Evolutionary conservation across 2,888 invertebrate genomes (phyloP), one percentile per base, ranked within the genome.

Genomic region (Sinelater perroti): DNA sequence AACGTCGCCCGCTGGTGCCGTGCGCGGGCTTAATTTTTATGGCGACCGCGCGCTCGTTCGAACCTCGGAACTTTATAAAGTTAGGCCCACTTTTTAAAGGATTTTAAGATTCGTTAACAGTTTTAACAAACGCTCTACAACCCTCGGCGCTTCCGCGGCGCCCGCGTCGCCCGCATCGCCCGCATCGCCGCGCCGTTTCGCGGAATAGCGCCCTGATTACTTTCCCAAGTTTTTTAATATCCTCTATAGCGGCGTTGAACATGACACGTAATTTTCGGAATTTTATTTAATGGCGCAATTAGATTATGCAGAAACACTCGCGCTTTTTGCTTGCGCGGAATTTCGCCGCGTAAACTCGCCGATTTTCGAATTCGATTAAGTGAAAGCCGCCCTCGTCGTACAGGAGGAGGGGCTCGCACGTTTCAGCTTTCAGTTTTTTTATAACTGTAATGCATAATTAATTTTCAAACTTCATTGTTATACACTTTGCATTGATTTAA

Each of bases 101-200:
- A 77, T 76, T 76, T 76, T 73, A 72, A 72, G 75, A 77, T 76
- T 76, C 76, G 77, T 76, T 77, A 76, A 77, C 77, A 75, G 75
- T 76, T 75, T 76, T 75, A 76, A 76, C 76, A 77, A 76, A 76
- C 74, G 75, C 73, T 72, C 51, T 58, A 47, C 60, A 60, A 56
- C 69, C 70, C 71, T 68, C 71, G 68, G 53, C 55, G 51, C 44
- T 67, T 63, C 67, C 62, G 50, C 60, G 50, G 16, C 45, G 44
- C 40, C 53, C 62, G 57, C 58, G 47, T n/a, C n/a, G n/a, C 68
- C 61, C 54, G 60, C 49, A 11, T 44, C 49, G 46, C 52, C 61
- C 58, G 58, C 47, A 28, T n/a, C n/a, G n/a, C n/a, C n/a, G n/a
- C 57, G 57, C 60, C 55, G 56, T 51, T 54, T 59, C 65, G 47